Conservation (phyloP, 2,888 invertebrate genomes). For the Anticlea derivata region DNA sequence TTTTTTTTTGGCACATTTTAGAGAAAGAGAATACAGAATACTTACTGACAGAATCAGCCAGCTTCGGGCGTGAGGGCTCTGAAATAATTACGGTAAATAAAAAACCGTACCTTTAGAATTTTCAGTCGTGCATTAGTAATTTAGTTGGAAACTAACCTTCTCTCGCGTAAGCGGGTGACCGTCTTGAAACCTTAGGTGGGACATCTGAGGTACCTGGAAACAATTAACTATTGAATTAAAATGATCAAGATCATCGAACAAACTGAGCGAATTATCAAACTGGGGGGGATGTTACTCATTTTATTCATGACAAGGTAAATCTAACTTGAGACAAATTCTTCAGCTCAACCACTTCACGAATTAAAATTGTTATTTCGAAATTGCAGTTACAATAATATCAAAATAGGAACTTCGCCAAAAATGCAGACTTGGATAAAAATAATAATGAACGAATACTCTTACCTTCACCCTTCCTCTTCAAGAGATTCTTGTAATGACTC, state of each 20-base stretch:
- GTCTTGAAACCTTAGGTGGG: constrained; percentile 28
- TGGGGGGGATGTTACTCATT: background rate
- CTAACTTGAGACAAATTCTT: too few relatives aligned
- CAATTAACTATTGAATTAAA: constrained; percentile 24
- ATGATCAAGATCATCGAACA: background rate
- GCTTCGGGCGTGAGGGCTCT: constrained; percentile 29
- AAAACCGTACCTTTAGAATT: background rate
- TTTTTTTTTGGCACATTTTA: too few relatives aligned
- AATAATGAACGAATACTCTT: constrained; percentile 36
- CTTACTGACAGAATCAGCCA: constrained; percentile 40
- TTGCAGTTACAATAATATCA: too few relatives aligned
- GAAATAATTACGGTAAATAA: constrained; percentile 28
- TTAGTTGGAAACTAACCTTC: constrained; percentile 26
- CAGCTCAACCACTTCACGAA: too few relatives aligned
- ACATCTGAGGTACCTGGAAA: constrained; percentile 34
- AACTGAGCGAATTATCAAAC: background rate
- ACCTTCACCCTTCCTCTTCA: constrained; percentile 63
- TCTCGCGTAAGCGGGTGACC: constrained; percentile 18
- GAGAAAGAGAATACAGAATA: too few relatives aligned
- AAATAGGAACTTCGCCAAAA: too few relatives aligned
- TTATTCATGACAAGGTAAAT: too few relatives aligned
- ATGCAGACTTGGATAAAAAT: too few relatives aligned
- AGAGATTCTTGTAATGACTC: constrained; percentile 43
- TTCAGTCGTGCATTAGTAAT: background rate
- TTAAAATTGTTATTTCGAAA: too few relatives aligned